Conservation (phyloP, 2,113 vertebrate genomes). For the Carettochelys insculpta region DNA sequence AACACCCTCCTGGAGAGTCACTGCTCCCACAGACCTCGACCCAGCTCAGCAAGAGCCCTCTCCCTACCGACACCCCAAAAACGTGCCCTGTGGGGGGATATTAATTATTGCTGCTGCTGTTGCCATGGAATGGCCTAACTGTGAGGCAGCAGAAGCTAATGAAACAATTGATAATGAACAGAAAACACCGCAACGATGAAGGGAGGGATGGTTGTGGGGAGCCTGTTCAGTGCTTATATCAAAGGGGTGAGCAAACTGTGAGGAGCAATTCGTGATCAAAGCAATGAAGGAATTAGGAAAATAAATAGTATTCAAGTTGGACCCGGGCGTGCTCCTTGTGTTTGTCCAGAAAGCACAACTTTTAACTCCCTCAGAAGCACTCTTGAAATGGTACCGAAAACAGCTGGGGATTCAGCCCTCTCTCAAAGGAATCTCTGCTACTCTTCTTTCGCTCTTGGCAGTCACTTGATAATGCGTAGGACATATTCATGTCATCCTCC, state of each 20-base stretch:
- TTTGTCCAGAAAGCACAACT: not conserved
- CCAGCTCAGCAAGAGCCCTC: not conserved
- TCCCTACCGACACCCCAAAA: not conserved
- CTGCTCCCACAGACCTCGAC: no score
- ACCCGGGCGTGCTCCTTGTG: not conserved
- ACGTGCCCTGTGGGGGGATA: not conserved
- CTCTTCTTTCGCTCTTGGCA: no score
- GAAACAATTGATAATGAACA: not conserved
- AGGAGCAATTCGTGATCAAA: not conserved
- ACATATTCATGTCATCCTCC: no score
- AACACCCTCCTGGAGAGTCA: no score
- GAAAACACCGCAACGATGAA: not conserved
- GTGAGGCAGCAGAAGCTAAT: not conserved
- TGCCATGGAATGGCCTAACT: not conserved
- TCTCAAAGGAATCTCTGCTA: no score
- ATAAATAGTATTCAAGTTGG: not conserved
- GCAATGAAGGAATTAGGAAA: not conserved
- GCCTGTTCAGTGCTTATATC: not conserved
- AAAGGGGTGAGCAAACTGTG: not conserved
- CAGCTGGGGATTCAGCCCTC: not conserved
- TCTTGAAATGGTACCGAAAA: not conserved
- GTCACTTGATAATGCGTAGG: no score
- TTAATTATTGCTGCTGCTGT: not conserved
- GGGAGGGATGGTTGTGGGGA: rapidly evolving
- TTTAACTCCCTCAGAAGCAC: not conserved